Conservation (phyloP, 2,888 invertebrate genomes). For the Drosophila kuntzei region DNA sequence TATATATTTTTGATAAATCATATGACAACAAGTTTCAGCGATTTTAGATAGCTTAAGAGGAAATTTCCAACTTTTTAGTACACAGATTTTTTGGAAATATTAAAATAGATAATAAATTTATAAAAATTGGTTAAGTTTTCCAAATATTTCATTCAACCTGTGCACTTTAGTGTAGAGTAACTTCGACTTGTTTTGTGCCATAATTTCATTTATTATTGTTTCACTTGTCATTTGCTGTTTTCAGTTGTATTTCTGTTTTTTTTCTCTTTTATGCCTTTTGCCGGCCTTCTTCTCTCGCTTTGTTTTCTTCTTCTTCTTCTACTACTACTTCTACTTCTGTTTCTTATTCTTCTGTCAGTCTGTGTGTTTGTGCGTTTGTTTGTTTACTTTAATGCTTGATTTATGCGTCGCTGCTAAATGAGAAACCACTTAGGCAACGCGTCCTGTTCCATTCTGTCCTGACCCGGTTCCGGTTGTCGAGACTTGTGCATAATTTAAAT, state of each 20-base stretch:
- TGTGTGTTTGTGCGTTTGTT: slow-evolving; percentile 41
- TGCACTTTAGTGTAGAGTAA: not conserved
- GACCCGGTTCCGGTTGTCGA: slow-evolving; percentile 61
- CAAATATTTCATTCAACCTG: too few relatives aligned
- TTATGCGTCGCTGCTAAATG: slow-evolving; percentile 72
- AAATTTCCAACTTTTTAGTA: too few relatives aligned
- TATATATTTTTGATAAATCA: too few relatives aligned
- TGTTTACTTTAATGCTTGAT: slow-evolving; percentile 70
- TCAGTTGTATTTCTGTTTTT: slow-evolving; percentile 17
- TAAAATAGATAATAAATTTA: too few relatives aligned
- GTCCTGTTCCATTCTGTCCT: slow-evolving; percentile 52
- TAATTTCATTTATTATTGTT: slow-evolving; percentile 19
- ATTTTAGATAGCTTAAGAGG: too few relatives aligned
- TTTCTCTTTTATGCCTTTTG: not conserved
- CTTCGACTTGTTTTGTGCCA: slow-evolving; percentile 7
- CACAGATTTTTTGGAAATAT: too few relatives aligned
- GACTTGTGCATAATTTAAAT: slow-evolving; percentile 68
- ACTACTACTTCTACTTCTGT: not conserved
- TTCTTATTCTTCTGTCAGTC: slow-evolving; percentile 5
- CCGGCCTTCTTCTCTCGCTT: slow-evolving; percentile 3
- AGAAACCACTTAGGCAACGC: slow-evolving; percentile 68
- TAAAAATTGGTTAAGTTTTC: too few relatives aligned
- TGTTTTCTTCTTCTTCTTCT: not conserved
- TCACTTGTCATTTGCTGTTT: slow-evolving; percentile 15
- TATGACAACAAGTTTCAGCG: too few relatives aligned